These are phyloP conservation scores for Nothoprocta perdicaria DNA, from an alignment of 2,113 vertebrate genomes.

Conservation along the genomic window DNA sequence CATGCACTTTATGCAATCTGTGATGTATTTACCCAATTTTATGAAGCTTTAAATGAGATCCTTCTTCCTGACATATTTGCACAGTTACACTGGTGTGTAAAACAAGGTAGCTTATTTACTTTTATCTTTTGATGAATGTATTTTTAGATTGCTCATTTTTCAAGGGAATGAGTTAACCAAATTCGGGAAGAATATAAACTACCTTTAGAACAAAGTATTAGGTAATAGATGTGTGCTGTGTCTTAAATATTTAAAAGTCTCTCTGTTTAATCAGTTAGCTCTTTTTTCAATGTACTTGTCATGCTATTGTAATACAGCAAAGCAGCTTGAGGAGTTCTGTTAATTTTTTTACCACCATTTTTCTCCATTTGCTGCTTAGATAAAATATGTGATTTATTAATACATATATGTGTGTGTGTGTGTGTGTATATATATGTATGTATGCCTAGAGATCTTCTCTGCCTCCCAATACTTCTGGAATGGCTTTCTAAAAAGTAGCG, in stretches of 20 bases:
- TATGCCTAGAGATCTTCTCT: too few species aligned
- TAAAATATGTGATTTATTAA: not conserved
- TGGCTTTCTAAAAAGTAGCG: not conserved
- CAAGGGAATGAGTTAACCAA: not conserved
- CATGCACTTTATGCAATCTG: conserved; percentile 97
- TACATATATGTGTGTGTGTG: accelerated
- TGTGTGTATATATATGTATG: not conserved
- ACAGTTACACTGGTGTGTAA: conserved; percentile 97
- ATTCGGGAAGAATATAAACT: not conserved
- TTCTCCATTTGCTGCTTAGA: not conserved
- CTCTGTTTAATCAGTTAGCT: not conserved
- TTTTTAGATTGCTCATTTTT: not conserved
- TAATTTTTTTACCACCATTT: not conserved
- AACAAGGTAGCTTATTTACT: conserved; percentile 86
- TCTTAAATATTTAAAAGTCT: not conserved
- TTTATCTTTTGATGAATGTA: not conserved
- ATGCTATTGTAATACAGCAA: not conserved
- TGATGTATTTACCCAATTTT: conserved; percentile 97
- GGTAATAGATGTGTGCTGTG: not conserved
- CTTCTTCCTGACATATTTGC: conserved; percentile 92
- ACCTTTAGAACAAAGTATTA: not conserved
- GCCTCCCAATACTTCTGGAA: accelerated
- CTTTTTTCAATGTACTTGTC: not conserved
- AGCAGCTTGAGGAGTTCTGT: not conserved
- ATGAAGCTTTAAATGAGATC: conserved; percentile 92